Evolutionary conservation across 1,140 invertebrate species (phyloP).

Genomic region (Drosophila melanogaster): Release_6_plus_ISO1_MT NT_033777.3:23100501-23101000

Average conservation of each 20-base stretch:
- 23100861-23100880: slow-evolving; percentile 89
- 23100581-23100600: slow-evolving; percentile 90
- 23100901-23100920: slow-evolving; percentile 89
- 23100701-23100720: not conserved
- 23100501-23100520: slow-evolving; percentile 91
- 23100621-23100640: slow-evolving; percentile 88
- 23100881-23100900: slow-evolving; percentile 90
- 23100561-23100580: slow-evolving; percentile 91
- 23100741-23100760: slow-evolving; percentile 88
- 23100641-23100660: slow-evolving; percentile 94
- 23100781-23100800: slow-evolving; percentile 90
- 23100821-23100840: slow-evolving; percentile 90
- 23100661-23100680: slow-evolving; percentile 85
- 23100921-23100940: slow-evolving; percentile 85
- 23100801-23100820: slow-evolving; percentile 90
- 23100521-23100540: slow-evolving; percentile 90
- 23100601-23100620: slow-evolving; percentile 87
- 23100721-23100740: slow-evolving; percentile 83
- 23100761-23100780: slow-evolving; percentile 92
- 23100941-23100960: slow-evolving; percentile 84
- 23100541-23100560: slow-evolving; percentile 89
- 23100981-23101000: too few relatives aligned
- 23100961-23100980: not conserved
- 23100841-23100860: slow-evolving; percentile 91
- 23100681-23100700: slow-evolving; percentile 88